phyloP scores from a whole-genome alignment of 2,797 vertebrate genomes.

The Hirundo rustica region DNA sequence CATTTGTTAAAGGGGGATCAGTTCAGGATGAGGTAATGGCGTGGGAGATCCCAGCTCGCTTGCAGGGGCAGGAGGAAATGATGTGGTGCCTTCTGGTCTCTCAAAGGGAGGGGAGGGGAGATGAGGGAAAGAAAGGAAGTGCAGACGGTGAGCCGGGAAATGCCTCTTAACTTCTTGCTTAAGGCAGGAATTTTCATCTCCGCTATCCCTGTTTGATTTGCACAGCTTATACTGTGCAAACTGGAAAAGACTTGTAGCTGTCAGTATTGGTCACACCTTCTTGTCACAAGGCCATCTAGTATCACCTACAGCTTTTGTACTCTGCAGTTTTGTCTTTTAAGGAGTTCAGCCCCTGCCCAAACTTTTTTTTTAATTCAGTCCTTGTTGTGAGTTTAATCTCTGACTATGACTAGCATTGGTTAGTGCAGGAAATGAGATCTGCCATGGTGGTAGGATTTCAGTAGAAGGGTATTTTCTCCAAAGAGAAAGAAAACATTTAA shows the following conservation, averaged over 20 bases:
- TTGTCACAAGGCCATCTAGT: not conserved
- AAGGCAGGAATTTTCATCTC: not conserved
- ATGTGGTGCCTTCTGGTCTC: not conserved
- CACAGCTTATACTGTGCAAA: not conserved
- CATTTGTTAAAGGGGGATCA: not conserved
- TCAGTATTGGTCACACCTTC: not conserved
- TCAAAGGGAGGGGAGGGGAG: not conserved
- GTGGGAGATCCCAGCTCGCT: not conserved
- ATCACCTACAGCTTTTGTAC: not conserved
- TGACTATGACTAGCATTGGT: not conserved
- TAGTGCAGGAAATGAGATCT: not conserved
- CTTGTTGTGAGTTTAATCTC: not conserved
- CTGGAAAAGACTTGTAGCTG: not conserved
- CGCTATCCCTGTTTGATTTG: not conserved
- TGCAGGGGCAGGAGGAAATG: not conserved
- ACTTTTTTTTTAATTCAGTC: not conserved
- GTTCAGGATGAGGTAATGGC: not conserved
- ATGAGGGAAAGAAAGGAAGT: not conserved
- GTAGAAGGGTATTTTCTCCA: not conserved
- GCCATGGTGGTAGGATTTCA: not conserved
- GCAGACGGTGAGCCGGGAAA: not conserved
- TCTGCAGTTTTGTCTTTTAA: not conserved
- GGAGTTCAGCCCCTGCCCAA: not conserved
- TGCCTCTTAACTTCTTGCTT: not conserved
- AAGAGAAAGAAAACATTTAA: not conserved